These are phyloP conservation scores for Bombus terrestris DNA, from an alignment of 1,140 invertebrate genomes.

Conservation along the genomic window DNA sequence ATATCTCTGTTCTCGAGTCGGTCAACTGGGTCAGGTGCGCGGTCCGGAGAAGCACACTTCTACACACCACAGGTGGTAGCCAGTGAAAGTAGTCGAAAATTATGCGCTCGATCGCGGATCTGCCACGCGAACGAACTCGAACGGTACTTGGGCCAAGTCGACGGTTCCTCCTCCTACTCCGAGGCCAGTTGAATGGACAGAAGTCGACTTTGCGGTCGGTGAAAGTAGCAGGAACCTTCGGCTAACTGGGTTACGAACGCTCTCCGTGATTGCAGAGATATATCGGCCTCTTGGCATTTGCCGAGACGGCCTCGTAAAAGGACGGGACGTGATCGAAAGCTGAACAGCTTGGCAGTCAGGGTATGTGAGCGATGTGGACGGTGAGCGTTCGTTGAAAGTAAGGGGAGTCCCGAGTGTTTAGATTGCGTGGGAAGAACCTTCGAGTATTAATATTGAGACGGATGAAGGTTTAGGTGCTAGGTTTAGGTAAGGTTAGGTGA, in stretches of 20 bases:
- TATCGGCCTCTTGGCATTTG: slow-evolving; percentile 24
- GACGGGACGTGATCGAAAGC: slow-evolving; percentile 26
- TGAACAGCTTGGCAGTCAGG: not conserved
- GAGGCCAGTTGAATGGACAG: slow-evolving; percentile 60
- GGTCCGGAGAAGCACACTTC: not conserved
- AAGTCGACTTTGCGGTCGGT: slow-evolving; percentile 48
- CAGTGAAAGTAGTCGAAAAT: slow-evolving; percentile 66
- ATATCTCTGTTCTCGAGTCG: slow-evolving; percentile 30
- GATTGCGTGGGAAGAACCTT: no score
- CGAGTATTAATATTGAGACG: no score
- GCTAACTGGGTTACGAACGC: slow-evolving; percentile 63
- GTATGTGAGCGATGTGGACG: not conserved
- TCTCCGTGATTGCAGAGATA: slow-evolving; percentile 8
- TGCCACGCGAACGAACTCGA: slow-evolving; percentile 36
- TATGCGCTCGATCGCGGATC: slow-evolving; percentile 57
- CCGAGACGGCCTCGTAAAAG: not conserved
- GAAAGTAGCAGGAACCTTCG: slow-evolving; percentile 65
- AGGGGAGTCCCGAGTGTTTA: not conserved
- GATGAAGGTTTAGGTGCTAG: no score
- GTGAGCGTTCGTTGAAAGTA: not conserved
- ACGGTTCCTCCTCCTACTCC: not conserved
- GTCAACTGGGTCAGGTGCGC: slow-evolving; percentile 63
- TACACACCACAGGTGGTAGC: not conserved
- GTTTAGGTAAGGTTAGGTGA: no score
- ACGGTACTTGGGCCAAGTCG: slow-evolving; percentile 34